These are phyloP conservation scores for Napeogenes inachia DNA, from an alignment of 2,888 invertebrate species.

Conservation along the genomic window DNA sequence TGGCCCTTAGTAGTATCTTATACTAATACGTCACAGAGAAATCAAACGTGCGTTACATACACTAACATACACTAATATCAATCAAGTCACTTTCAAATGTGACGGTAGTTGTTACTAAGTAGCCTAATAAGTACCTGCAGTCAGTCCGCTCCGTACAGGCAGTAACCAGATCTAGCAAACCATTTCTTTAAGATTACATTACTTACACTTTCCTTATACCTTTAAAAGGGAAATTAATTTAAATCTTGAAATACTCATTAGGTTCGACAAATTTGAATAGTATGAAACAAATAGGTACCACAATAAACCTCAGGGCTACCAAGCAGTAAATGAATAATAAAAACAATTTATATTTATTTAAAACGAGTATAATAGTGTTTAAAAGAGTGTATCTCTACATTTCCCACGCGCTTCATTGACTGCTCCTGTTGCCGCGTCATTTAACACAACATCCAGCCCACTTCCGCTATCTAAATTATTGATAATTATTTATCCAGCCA, in stretches of 20 bases:
- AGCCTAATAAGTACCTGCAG: constrained; percentile 6
- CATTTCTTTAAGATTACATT: constrained; percentile 20
- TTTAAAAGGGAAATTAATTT: constrained; percentile 9
- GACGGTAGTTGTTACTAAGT: constrained; percentile 16
- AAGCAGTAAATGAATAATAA: background rate
- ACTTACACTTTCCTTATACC: constrained; percentile 18
- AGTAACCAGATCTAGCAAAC: constrained; percentile 14
- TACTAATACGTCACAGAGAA: constrained; percentile 34
- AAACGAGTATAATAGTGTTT: background rate
- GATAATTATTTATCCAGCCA: background rate
- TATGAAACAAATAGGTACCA: no score
- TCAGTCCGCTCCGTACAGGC: constrained; percentile 14
- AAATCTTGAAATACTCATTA: background rate
- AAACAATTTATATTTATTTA: constrained; percentile 3
- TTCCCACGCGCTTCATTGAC: constrained; percentile 63
- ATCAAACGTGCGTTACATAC: constrained; percentile 33
- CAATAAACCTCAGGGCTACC: no score
- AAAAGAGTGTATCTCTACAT: constrained; percentile 7
- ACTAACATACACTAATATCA: constrained; percentile 31
- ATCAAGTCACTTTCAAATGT: constrained; percentile 31
- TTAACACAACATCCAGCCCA: constrained; percentile 55
- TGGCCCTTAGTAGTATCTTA: constrained; percentile 28
- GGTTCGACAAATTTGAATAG: no score
- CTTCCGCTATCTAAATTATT: constrained; percentile 58
- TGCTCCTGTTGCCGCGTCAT: constrained; percentile 56